Base-by-base conservation (phyloP, 2,113 vertebrate species). In the Candoia aspera region DNA sequence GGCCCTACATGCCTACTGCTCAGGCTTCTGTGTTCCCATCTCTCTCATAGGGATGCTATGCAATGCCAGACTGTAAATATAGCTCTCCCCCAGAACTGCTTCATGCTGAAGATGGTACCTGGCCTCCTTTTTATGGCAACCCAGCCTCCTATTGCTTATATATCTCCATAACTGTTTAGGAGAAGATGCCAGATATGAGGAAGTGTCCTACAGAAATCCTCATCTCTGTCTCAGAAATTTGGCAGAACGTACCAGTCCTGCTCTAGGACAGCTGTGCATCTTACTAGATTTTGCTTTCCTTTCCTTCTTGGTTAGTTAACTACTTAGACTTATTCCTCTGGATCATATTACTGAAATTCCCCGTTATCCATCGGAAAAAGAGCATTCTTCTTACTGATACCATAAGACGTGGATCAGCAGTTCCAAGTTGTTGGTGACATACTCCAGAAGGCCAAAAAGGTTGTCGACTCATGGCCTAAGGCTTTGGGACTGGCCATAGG, bases 21-120 rank as follows among this genome's bases (percentile, higher is more conserved):
- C 23, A 55, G 84, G 10, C 24, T 8, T 54, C 29, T 5, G 15
- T 0, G 0, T 0, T 0, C 57, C 46, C 15, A 0, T 60, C 29
- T 42, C 90, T 46, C 11, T 83, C 12, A 23, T 33, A 8, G 37
- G 13, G 11, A 42, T 83, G 53, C 24, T 83, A 11, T 23, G 13
- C 49, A 86, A 17, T 19, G 55, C 17, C 6, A 58, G n/a, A 4
- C 21, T 37, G 19, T 87, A 87, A 33, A 87, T 42, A 46, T 6
- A n/a, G 23, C 24, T 24, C 13, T 19, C 42, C 26, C 1, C 15
- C 3, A 90, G 46, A 49, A 49, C 6, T 5, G 49, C 49, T 49
- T 49, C 49, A 33, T 19, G 21, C 26, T 10, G 58, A 60, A 62
- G 21, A 46, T 62, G 13, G 42, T 3, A 1, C 4, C 5, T 23